A percentile compares a stretch with the other conserved stretches of the same genome.
Evolutionary conservation across 2,113 vertebrate genomes (phyloP).

Genomic region (Melospiza melodia): DNA sequence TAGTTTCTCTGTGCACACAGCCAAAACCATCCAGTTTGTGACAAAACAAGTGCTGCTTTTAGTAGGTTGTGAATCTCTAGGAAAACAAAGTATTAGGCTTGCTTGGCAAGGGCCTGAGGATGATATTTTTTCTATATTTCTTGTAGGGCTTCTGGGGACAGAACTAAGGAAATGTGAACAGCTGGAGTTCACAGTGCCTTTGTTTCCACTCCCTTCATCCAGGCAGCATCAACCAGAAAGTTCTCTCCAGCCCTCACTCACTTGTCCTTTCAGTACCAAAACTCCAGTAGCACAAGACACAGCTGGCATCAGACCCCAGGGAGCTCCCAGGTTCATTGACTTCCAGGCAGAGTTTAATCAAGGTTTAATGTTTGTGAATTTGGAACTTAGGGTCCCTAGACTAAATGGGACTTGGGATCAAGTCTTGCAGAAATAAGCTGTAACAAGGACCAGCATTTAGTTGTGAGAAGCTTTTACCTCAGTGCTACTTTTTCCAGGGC

Average conservation of each 20-base stretch:
- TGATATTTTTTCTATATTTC: neutral
- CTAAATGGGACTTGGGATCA: neutral
- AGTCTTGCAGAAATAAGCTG: slow-evolving; percentile 20
- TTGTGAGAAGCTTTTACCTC: slow-evolving; percentile 37
- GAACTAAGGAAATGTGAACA: neutral
- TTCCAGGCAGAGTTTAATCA: slow-evolving; percentile 57
- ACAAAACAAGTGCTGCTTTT: neutral
- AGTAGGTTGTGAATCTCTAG: neutral
- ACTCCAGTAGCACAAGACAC: neutral
- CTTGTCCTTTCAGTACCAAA: neutral
- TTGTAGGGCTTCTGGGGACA: neutral
- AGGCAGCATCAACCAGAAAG: neutral
- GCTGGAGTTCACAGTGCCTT: neutral
- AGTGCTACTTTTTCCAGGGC: slow-evolving; percentile 42
- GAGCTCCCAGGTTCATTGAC: slow-evolving; percentile 23
- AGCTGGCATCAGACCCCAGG: neutral
- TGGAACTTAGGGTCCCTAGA: neutral
- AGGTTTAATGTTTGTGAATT: slow-evolving; percentile 47
- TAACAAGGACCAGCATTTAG: slow-evolving; percentile 26
- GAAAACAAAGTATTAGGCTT: neutral
- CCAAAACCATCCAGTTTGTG: neutral
- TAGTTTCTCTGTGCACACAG: neutral
- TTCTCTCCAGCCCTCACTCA: neutral
- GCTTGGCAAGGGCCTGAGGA: neutral
- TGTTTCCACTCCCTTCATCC: neutral